Base-by-base conservation (phyloP, 1,140 invertebrate species). In the Monomorium pharaonis region DNA sequence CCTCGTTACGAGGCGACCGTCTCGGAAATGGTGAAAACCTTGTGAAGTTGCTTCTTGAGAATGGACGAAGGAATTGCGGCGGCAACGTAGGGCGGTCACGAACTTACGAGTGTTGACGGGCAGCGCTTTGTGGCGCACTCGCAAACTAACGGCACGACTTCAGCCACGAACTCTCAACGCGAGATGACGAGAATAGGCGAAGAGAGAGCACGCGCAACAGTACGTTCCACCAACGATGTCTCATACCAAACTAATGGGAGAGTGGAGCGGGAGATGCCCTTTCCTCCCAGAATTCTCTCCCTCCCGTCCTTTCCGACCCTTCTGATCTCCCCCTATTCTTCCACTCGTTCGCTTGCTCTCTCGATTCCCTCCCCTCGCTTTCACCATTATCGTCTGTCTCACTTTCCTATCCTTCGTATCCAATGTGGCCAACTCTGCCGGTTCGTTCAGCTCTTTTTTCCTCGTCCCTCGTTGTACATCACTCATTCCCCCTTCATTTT, bases 181-280 rank as follows among this genome's bases (percentile, higher is more conserved):
- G 33, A 6, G 65, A 63, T 70, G 58, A 49, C 30, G 58, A 54
- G 44, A 37, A 75, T 27, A 69, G 75, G 56, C 58, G 67, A 87
- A 24, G 58, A 49, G 75, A 74, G 81, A 85, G 78, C 74, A 47
- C 65, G 60, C 47, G 37, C 63, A 37, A 70, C 65, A 49, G 54
- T 63, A 51, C 16, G 27, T 44, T 49, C 62, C n/a, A 86, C 74
- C 86, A 30, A 86, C 72, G 77, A 49, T 72, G 81, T 75, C 89
- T 89, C 86, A 75, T 86, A 86, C 84, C 80, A 67, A 86, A 91
- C 90, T 91, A 87, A 89, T 81, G 56, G 60, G 85, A 87, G 65
- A 63, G 72, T 80, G 37, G 60, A 77, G 83, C 87, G 33, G 89
- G 89, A 81, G 75, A 74, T 91, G 89, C 89, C 90, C 89, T 90